Conservation (phyloP, 2,888 invertebrate species). For the Acholoe squamosa region DNA sequence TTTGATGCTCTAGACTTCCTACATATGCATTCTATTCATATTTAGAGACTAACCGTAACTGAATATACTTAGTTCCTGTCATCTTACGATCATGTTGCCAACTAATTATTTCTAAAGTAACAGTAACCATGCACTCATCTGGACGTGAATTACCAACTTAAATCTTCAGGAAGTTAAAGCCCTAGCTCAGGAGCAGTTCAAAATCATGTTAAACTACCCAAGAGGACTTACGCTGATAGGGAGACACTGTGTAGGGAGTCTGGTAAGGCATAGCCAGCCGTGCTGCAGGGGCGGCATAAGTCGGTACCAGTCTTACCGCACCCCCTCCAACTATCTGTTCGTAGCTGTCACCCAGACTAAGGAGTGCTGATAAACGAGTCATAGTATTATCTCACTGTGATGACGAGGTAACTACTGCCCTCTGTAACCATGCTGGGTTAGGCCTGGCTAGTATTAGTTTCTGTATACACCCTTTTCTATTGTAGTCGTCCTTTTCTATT, state of each 20-base stretch:
- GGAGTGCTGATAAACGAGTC: conserved; percentile 43
- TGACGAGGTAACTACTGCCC: background rate
- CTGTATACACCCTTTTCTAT: too few species aligned
- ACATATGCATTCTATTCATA: too few species aligned
- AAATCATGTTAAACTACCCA: background rate
- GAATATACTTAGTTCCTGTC: too few species aligned
- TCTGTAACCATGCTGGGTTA: conserved; percentile 21
- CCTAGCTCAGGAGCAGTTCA: background rate
- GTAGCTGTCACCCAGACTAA: conserved; percentile 57
- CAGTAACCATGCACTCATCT: too few species aligned
- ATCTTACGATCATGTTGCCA: too few species aligned
- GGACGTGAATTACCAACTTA: too few species aligned
- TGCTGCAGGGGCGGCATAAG: conserved; percentile 39
- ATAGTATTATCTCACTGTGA: conserved; percentile 3
- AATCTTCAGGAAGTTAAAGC: too few species aligned
- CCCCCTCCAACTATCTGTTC: conserved; percentile 55
- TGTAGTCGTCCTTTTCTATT: too few species aligned
- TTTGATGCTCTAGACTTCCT: too few species aligned
- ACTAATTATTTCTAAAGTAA: too few species aligned
- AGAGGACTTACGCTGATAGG: conserved; percentile 54
- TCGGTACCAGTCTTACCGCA: conserved; percentile 43
- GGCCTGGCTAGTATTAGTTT: too few species aligned
- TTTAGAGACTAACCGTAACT: too few species aligned
- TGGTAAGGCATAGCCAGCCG: conserved; percentile 52
- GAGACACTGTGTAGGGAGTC: conserved; percentile 40